Evolutionary conservation across 2,113 vertebrate species (phyloP).

Genomic region (Leptocoma aspasia): DNA sequence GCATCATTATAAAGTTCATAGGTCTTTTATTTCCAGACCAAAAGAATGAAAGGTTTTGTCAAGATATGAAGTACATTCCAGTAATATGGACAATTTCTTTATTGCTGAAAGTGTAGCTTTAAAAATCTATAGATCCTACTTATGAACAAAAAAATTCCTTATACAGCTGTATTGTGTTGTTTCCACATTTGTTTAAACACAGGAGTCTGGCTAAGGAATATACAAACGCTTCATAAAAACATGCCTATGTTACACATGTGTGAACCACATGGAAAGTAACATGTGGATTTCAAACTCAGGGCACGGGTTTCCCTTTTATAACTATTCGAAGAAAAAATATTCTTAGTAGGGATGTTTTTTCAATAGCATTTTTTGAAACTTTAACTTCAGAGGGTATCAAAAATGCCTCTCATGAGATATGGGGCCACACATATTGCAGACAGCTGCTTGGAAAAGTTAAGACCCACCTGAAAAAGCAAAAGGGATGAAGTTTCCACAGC

Average conservation of each 20-base stretch:
- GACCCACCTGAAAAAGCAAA: not conserved
- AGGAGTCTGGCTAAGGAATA: slow-evolving; percentile 61
- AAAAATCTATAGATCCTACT: slow-evolving; percentile 45
- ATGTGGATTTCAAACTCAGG: slow-evolving; percentile 21
- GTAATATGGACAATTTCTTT: slow-evolving; percentile 40
- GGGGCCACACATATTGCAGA: slow-evolving; percentile 45
- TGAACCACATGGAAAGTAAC: slow-evolving; percentile 63
- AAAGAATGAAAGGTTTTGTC: slow-evolving; percentile 49
- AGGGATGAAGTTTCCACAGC: not conserved
- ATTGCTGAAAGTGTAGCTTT: slow-evolving; percentile 31
- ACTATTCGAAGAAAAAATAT: not conserved
- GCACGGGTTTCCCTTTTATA: not conserved
- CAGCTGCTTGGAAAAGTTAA: slow-evolving; percentile 35
- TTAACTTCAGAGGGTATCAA: slow-evolving; percentile 55
- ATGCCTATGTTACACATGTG: slow-evolving; percentile 67
- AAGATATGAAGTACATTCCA: slow-evolving; percentile 20
- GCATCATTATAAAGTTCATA: not conserved
- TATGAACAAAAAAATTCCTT: slow-evolving; percentile 55
- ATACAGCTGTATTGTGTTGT: slow-evolving; percentile 66
- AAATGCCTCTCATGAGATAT: slow-evolving; percentile 48
- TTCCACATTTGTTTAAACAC: slow-evolving; percentile 69
- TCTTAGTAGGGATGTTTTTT: slow-evolving; percentile 17
- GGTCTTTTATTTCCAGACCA: slow-evolving; percentile 12
- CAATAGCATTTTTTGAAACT: slow-evolving; percentile 39
- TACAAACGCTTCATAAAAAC: slow-evolving; percentile 69